Evolutionary conservation across 2,113 vertebrate species (phyloP).

Genomic region (Paradoxurus hermaphroditus): DNA sequence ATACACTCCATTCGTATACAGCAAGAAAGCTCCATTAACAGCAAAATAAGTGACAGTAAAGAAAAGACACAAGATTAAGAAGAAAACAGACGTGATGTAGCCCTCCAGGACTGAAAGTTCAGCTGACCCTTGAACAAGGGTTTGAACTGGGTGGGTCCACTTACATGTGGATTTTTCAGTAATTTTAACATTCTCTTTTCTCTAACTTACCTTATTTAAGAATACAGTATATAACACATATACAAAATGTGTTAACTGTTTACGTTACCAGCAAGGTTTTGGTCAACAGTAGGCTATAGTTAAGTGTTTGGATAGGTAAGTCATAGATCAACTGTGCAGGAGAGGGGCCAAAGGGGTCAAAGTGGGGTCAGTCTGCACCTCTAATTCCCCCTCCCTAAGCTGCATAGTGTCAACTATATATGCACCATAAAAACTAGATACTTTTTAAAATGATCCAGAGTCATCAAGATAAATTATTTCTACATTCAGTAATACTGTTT

Average conservation of each 20-base stretch:
- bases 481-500: not conserved
- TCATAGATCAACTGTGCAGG: not conserved
- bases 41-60: not conserved
- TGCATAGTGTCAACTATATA: not conserved
- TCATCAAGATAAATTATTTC: not conserved
- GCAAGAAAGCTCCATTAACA: not conserved
- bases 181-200: not conserved
- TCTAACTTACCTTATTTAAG: not conserved
- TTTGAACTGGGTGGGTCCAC: not conserved
- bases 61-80: not conserved
- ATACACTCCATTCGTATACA: not conserved
- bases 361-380: not conserved
- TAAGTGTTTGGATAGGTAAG: not conserved
- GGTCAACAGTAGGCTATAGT: not conserved
- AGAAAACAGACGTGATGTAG: not conserved
- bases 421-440: not conserved
- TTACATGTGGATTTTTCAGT: not conserved
- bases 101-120: not conserved
- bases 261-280: not conserved
- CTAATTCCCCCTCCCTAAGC: not conserved
- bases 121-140: not conserved
- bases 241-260: not conserved
- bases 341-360: not conserved
- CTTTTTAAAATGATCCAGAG: not conserved
- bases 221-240: not conserved